Conservation (phyloP, 2,113 vertebrate genomes). For the Gobiocypris rarus region DNA sequence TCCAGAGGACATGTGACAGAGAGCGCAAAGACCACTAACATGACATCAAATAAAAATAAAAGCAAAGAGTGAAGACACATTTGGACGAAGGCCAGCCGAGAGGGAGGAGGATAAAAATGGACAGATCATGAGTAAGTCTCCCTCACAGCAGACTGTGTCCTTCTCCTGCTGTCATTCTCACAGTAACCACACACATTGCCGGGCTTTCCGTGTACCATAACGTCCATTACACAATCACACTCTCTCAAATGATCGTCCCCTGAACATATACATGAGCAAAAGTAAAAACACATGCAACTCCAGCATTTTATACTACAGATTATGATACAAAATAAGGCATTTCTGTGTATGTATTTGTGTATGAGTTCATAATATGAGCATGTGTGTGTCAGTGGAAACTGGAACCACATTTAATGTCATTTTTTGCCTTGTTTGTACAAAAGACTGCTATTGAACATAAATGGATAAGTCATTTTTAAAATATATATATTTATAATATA, state of each 20-base stretch:
- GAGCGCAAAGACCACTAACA: constrained; percentile 52
- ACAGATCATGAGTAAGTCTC: constrained; percentile 38
- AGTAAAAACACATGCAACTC: constrained; percentile 96
- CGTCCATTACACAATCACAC: constrained; percentile 12
- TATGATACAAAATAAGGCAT: constrained; percentile 99
- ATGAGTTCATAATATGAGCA: constrained; percentile 58
- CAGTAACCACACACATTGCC: constrained; percentile 7
- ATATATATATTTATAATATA: constrained; percentile 81
- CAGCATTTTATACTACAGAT: constrained; percentile 99
- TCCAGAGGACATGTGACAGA: constrained; percentile 28
- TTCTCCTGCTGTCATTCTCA: constrained; percentile 33
- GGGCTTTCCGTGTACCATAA: constrained; percentile 45
- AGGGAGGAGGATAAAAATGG: constrained; percentile 52
- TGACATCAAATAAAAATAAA: constrained; percentile 55
- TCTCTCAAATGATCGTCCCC: constrained; percentile 50
- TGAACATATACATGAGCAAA: constrained; percentile 75
- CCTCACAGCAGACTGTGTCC: constrained; percentile 27
- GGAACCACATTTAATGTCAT: constrained; percentile 91
- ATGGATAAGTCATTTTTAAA: constrained; percentile 81
- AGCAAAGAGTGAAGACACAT: constrained; percentile 52
- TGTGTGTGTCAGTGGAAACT: constrained; percentile 79
- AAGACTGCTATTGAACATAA: constrained; percentile 99
- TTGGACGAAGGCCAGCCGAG: constrained; percentile 60
- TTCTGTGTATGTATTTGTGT: constrained; percentile 81
- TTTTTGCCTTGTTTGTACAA: constrained; percentile 91